Evolutionary conservation across 2,797 vertebrate species (phyloP), one percentile per base, ranked within the genome.

Genomic region (Danio aesculapii): DNA sequence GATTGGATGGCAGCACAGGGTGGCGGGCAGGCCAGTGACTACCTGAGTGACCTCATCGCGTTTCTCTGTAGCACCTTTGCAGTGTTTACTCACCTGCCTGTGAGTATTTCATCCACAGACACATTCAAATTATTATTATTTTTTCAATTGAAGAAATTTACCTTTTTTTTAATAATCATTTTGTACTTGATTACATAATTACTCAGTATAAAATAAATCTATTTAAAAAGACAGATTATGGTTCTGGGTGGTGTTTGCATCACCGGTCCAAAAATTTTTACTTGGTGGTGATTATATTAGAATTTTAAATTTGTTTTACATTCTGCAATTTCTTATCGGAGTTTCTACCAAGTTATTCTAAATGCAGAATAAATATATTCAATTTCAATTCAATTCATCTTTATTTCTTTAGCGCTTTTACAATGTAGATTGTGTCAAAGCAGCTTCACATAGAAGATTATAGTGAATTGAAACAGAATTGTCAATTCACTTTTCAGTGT

Each of bases 51-150:
- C 85, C 96, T 99, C 79, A 96, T 99, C 9, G 95, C 96, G 57
- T 99, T 99, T 72, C 94, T 99, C 6, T 95, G 94, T 76, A 97
- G 96, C 95, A 99, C 98, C 2, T 99, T 99, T 82, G 92, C 96
- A 0, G 98, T 99, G 0, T 98, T 99, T 91, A 99, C 98, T 14
- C 97, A 99, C 88, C 94, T 99, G 66, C 98, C 98, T 46, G 98
- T 99, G 83, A 97, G 97, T 92, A 55, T 59, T 83, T 68, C 41
- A 53, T 83, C 57, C 72, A 59, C 59, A 47, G 39, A 72, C 52
- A 63, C 41, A 69, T 13, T 30, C 30, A 30, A 30, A 30, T 30
- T 30, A 30, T 30, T 30, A 3, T 30, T 30, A 30, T 1, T 1
- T 30, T 30, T 30, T 30, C 1, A 30, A 30, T 30, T 30, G 30